phyloP scores from a whole-genome alignment of 1,140 invertebrate genomes.

The Platorchestia sp. region DNA sequence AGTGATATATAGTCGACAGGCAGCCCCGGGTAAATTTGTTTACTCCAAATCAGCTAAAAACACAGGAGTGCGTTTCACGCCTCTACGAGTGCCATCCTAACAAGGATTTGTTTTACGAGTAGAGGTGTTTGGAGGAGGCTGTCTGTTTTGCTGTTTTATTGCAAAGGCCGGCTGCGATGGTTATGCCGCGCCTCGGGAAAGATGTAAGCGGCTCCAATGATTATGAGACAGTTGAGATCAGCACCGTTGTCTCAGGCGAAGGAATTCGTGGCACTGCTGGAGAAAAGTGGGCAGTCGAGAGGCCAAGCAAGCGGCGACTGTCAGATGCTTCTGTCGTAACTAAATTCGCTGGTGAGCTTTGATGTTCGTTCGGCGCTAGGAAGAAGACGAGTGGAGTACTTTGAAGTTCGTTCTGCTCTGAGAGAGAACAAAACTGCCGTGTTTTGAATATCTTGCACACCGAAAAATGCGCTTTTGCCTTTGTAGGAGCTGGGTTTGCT shows the following conservation, averaged over 20 bases:
- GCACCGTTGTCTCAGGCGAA: background rate
- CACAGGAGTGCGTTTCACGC: background rate
- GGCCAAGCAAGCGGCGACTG: background rate
- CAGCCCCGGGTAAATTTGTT: constrained; percentile 28
- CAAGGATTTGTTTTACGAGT: constrained; percentile 21
- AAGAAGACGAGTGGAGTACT: background rate
- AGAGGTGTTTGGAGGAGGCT: background rate
- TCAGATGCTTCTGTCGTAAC: background rate
- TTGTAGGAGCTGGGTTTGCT: background rate
- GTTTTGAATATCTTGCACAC: background rate
- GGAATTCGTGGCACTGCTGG: background rate
- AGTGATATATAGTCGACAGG: background rate
- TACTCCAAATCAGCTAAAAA: constrained; percentile 50
- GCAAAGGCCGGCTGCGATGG: background rate
- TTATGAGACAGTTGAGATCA: background rate
- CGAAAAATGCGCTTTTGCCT: background rate
- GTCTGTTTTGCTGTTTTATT: constrained; percentile 16
- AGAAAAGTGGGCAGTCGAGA: background rate
- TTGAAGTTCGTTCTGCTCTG: background rate
- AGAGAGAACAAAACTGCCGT: background rate
- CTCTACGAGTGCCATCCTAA: constrained; percentile 34
- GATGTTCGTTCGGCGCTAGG: background rate
- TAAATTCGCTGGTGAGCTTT: background rate
- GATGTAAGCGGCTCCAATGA: background rate
- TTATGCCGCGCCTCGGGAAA: background rate